Base-by-base conservation (phyloP, 2,113 vertebrate species). In the Globicephala melas region DNA sequence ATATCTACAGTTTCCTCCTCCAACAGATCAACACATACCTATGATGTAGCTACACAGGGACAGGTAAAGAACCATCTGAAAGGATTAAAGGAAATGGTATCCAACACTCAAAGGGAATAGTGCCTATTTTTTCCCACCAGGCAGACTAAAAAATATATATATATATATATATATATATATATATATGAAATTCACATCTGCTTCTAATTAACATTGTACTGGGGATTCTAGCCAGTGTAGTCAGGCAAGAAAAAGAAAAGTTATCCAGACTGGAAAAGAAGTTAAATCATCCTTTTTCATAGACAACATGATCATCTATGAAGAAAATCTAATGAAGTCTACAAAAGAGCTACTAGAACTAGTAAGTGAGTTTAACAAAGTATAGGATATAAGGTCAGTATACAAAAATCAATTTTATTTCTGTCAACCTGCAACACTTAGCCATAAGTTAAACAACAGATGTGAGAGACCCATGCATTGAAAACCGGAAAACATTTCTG, bases 291-390 rank as follows among this genome's bases (percentile, higher is more conserved):
- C 60, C 70, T 62, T 62, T 70, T 77, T 62, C 23, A 88, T 60
- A 76, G 5, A 55, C 41, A 81, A 71, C 26, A 44, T 81, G 5
- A 87, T 76, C 14, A 82, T 76, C 14, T 53, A 26, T 83, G 31
- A 82, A 96, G 74, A 87, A 91, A 82, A 88, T 60, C 15, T 87
- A 67, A 82, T 60, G 21, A 80, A 82, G 50, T 87, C 81, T 65
- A n/a, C n/a, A 60, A 91, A 65, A 63, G 36, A 76, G 73, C 73
- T 50, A 50, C 73, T 33, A 50, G 28, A 76, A 76, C 73, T 76
- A 76, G 47, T 76, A 76, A 76, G 15, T 76, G 44, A 76, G 18
- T 50, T 76, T 50, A 50, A 50, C 44, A 76, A 33, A 50, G 73
- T 76, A 20, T 2, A 76, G 73, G 25, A 50, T 76, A 31, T 76